Base-by-base conservation (phyloP, 2,113 vertebrate species). In the Coptodon bakossiorum region DNA sequence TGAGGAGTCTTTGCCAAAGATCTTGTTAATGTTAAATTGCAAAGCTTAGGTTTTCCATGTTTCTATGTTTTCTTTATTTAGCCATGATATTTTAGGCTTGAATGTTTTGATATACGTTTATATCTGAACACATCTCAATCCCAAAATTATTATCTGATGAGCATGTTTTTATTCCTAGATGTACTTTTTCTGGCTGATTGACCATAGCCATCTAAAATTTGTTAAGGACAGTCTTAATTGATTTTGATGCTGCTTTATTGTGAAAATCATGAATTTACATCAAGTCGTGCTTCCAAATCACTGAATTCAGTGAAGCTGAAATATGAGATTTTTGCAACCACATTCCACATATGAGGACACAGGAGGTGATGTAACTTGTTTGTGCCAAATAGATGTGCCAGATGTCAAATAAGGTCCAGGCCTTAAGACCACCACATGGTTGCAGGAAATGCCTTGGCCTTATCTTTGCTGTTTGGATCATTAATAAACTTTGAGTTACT, bases 231-330 rank as follows among this genome's bases (percentile, higher is more conserved):
- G 63, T 40, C 2, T 14, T 6, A 40, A 68, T 40, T 22, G 34
- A 68, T 40, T 22, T 68, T 6, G 19, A 0, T 68, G 63, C 0
- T 68, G 63, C 11, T 68, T 68, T 38, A 40, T 68, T 17, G n/a
- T 66, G 10, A 66, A 66, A 36, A 66, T 66, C 19, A 3, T 14
- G 0, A 68, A 7, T 38, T 68, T 38, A 36, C 10, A 66, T 38
- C 34, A 13, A 40, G 6, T 40, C 6, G 13, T 0, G 19, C 19
- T 68, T 66, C 7, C 61, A 66, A 36, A n/a, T 66, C 61, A 66
- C 9, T 66, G 61, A 66, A 38, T 66, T 66, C 36, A 38, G 61
- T 66, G 34, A n/a, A n/a, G 19, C 34, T 68, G 34, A 38, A 68
- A 68, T 24, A 24, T 71, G 12, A 71, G n/a, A 14, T 71, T 43